Evolutionary conservation across 1,140 invertebrate species (phyloP).

Genomic region (Kradibia gibbosae): DNA sequence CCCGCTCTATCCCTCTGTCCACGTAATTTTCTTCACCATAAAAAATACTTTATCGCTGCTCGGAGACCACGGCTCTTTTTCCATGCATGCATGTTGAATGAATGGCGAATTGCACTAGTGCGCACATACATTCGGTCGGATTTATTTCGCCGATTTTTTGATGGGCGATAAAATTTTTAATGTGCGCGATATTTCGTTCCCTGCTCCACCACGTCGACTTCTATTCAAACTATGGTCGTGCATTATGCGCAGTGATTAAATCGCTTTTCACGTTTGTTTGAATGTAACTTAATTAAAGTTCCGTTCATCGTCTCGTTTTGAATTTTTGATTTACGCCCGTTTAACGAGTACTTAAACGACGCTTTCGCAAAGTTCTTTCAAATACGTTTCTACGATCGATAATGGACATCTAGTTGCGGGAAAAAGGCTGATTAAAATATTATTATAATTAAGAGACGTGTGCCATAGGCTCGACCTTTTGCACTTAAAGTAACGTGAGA

Average conservation of each 20-base stretch:
- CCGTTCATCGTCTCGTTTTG: constrained; percentile 5
- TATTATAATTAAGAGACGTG: constrained; percentile 1
- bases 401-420: background rate
- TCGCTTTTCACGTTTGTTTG: background rate
- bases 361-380: background rate
- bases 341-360: constrained; percentile 3
- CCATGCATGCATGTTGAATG: background rate
- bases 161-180: constrained; percentile 34
- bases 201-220: background rate
- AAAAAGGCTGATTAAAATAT: background rate
- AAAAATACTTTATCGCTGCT: constrained; percentile 24
- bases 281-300: constrained; percentile 8
- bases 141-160: constrained; percentile 4
- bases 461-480: constrained; percentile 34
- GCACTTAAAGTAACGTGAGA: constrained; percentile 37
- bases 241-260: background rate
- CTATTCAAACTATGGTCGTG: background rate
- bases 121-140: background rate
- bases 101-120: background rate
- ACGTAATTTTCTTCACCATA: constrained; percentile 12
- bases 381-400: background rate
- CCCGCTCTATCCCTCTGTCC: background rate
- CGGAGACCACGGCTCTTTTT: constrained; percentile 5
- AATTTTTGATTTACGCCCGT: constrained; percentile 17
- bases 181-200: constrained; percentile 19